These are phyloP conservation scores for Bradypus variegatus DNA, from an alignment of 2,797 vertebrate genomes.

Conservation along the genomic window DNA sequence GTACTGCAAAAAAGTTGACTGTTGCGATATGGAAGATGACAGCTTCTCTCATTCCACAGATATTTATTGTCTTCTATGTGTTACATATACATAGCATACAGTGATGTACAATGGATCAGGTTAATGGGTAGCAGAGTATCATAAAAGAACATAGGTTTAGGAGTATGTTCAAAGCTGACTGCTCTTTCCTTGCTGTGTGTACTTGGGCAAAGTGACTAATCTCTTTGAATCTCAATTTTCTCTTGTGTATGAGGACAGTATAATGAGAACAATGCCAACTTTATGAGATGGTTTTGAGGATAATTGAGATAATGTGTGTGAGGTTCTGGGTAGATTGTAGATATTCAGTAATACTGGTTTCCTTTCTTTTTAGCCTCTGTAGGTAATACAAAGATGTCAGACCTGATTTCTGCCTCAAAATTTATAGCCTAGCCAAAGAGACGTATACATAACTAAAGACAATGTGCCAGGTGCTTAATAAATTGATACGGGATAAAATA, in stretches of 20 bases:
- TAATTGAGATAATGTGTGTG: neutral
- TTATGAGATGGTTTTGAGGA: neutral
- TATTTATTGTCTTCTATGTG: neutral
- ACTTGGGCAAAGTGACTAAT: neutral
- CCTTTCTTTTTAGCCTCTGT: slow-evolving; percentile 14
- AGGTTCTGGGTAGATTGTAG: slow-evolving; percentile 1
- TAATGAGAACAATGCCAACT: neutral
- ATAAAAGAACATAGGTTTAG: neutral
- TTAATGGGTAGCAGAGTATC: neutral
- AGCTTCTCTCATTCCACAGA: neutral
- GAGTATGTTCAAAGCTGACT: neutral
- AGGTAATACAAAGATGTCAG: slow-evolving; percentile 26
- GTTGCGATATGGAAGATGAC: neutral
- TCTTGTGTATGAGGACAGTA: neutral
- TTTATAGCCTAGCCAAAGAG: neutral
- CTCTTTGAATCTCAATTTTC: neutral
- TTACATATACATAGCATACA: neutral
- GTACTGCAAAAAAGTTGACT: neutral
- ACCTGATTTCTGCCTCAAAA: neutral
- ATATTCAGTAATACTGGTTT: slow-evolving; percentile 11
- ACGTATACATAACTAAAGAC: neutral
- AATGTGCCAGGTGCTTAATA: neutral
- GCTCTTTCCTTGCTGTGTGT: neutral
- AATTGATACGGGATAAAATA: neutral
- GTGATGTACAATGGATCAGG: neutral